These are phyloP conservation scores for Apoda limacodes DNA, from an alignment of 2,888 invertebrate species.

Conservation along the genomic window DNA sequence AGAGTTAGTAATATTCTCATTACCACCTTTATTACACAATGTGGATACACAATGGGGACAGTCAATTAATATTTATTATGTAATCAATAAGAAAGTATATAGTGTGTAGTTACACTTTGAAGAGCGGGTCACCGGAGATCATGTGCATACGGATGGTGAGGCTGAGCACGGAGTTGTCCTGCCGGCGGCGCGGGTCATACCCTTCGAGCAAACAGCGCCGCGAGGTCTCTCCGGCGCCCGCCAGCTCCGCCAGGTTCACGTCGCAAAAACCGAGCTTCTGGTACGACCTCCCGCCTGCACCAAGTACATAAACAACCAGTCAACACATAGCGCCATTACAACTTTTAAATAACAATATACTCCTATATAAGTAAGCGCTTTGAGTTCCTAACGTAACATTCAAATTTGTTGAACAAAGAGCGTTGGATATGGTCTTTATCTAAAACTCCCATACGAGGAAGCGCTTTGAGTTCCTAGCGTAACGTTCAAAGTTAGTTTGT, in stretches of 20 bases:
- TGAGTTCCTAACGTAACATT: no score
- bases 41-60: neutral
- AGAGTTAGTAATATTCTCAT: no score
- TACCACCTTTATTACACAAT: no score
- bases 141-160: constrained; percentile 94
- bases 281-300: constrained; percentile 79
- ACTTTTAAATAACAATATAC: no score
- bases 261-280: constrained; percentile 98
- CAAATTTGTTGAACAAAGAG: no score
- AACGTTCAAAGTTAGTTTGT: no score
- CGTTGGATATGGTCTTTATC: no score
- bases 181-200: constrained; percentile 91
- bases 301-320: constrained; percentile 1
- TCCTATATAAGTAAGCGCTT: no score
- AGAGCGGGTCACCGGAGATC: constrained; percentile 95
- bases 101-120: constrained; percentile 88
- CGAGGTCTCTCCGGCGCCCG: constrained; percentile 89
- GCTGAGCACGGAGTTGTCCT: constrained; percentile 96
- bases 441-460: no score
- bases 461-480: no score
- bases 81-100: constrained; percentile 2
- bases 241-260: constrained; percentile 96
- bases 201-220: constrained; percentile 94
- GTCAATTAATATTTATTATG: neutral
- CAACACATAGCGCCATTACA: no score